phyloP scores from a whole-genome alignment of 2,113 vertebrate genomes.

The Chaetodon auriga region DNA sequence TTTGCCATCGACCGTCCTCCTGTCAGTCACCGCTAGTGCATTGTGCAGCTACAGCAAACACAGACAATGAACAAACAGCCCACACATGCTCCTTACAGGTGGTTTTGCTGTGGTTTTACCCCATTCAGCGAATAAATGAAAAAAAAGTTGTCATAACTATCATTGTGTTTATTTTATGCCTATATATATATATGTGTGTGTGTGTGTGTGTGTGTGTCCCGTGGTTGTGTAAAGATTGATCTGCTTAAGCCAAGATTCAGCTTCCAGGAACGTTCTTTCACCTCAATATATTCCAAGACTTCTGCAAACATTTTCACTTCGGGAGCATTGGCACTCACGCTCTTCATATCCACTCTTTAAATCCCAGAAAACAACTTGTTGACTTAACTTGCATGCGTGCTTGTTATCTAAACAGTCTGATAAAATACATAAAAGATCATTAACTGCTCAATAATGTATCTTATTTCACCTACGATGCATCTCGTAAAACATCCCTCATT shows the following conservation, averaged over 20 bases:
- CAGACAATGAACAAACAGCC: slow-evolving; percentile 23
- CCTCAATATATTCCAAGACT: slow-evolving; percentile 32
- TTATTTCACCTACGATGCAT: neutral
- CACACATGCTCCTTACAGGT: slow-evolving; percentile 7
- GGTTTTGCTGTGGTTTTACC: slow-evolving; percentile 4
- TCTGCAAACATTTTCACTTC: slow-evolving; percentile 29
- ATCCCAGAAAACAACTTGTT: neutral
- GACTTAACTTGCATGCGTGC: neutral
- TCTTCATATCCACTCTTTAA: slow-evolving; percentile 4
- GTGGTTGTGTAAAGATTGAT: neutral
- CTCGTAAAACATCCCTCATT: neutral
- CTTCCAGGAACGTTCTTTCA: slow-evolving; percentile 49
- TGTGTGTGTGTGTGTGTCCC: too few relatives aligned
- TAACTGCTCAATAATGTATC: neutral
- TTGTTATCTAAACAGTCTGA: neutral
- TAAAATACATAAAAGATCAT: neutral
- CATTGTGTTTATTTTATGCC: slow-evolving; percentile 8
- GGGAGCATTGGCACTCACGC: slow-evolving; percentile 16
- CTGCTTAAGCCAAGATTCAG: slow-evolving; percentile 12
- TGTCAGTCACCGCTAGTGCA: slow-evolving; percentile 33
- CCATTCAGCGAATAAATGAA: neutral
- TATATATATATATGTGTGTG: slow-evolving; percentile 6
- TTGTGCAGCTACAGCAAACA: slow-evolving; percentile 21
- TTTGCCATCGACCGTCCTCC: slow-evolving; percentile 39
- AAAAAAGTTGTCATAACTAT: neutral